phyloP scores from a whole-genome alignment of 2,797 vertebrate species.

The Austrolebias charrua region DNA sequence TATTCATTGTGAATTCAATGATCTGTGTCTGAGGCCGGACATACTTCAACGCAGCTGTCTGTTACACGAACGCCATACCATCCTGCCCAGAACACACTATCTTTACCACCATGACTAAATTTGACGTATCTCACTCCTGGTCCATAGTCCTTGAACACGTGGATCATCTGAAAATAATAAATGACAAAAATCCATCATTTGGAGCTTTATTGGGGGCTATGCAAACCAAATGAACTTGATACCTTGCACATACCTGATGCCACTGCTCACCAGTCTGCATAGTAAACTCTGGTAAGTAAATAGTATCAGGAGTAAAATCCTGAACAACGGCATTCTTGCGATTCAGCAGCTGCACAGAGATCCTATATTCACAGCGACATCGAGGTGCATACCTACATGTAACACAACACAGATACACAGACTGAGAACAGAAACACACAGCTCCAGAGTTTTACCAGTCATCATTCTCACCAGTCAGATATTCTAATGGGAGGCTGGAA shows the following conservation, averaged over 20 bases:
- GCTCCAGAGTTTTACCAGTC: neutral
- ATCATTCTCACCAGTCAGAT: conserved; percentile 86
- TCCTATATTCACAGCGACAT: conserved; percentile 79
- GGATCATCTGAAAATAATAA: conserved; percentile 74
- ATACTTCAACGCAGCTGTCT: conserved; percentile 86
- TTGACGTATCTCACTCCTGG: conserved; percentile 83
- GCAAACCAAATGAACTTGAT: neutral
- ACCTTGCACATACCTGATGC: conserved; percentile 77
- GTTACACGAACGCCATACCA: conserved; percentile 91
- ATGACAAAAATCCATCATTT: conserved; percentile 1
- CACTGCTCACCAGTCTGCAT: conserved; percentile 71
- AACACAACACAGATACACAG: neutral
- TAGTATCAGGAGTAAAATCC: conserved; percentile 69
- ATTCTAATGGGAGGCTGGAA: conserved; percentile 85
- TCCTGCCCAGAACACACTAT: conserved; percentile 88
- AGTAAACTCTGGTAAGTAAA: conserved; percentile 87
- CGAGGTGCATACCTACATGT: conserved; percentile 90
- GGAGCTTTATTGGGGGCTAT: neutral
- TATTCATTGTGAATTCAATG: neutral
- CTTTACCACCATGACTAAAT: conserved; percentile 88
- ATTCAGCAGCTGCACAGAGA: conserved; percentile 83
- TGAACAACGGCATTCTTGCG: conserved; percentile 62
- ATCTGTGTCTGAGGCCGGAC: conserved; percentile 58
- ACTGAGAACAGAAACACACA: neutral
- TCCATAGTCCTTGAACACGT: conserved; percentile 88